Evolutionary conservation across 2,113 vertebrate species (phyloP).

Genomic region (Phaethon lepturus): DNA sequence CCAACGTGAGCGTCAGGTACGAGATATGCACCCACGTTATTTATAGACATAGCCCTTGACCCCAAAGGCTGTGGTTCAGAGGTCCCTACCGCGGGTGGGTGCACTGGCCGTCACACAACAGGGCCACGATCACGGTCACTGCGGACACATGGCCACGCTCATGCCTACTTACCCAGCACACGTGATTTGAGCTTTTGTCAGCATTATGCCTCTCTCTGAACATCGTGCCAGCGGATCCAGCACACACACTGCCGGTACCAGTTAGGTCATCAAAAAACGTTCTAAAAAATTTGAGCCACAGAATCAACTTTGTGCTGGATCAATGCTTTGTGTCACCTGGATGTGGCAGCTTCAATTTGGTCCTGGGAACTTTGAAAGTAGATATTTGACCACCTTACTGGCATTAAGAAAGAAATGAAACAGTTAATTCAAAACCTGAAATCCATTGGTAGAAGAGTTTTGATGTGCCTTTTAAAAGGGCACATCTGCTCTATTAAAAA

Average conservation of each 20-base stretch:
- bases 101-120: neutral
- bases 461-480: neutral
- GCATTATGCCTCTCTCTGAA: neutral
- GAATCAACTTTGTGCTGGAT: neutral
- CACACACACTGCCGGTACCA: neutral
- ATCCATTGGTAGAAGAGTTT: neutral
- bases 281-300: neutral
- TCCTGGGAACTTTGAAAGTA: neutral
- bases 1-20: neutral
- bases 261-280: neutral
- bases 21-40: neutral
- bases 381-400: neutral
- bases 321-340: neutral
- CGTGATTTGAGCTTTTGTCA: neutral
- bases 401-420: neutral
- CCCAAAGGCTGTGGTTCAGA: neutral
- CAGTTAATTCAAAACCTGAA: neutral
- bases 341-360: neutral
- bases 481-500: neutral
- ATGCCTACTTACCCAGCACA: neutral
- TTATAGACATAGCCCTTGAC: neutral
- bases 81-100: accelerated
- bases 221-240: neutral
- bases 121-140: neutral
- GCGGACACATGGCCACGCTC: neutral